These are phyloP conservation scores for Falco naumanni DNA, from an alignment of 2,797 vertebrate genomes.

Conservation along the genomic window DNA sequence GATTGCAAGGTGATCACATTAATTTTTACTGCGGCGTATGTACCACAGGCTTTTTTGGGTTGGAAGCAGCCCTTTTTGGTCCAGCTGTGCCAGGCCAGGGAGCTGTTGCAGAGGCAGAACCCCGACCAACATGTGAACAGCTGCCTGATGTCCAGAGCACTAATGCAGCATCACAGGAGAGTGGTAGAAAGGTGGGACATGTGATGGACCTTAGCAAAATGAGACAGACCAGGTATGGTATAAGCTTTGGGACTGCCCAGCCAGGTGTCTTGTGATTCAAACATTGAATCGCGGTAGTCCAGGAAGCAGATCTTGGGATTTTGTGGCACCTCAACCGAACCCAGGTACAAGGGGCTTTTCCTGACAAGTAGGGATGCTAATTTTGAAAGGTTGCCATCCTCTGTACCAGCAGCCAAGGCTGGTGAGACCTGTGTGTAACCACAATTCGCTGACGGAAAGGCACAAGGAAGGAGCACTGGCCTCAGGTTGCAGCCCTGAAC, in stretches of 20 bases:
- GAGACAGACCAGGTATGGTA: not conserved
- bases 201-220: not conserved
- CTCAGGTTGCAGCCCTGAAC: not conserved
- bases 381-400: not conserved
- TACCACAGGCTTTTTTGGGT: not conserved
- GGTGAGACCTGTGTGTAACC: not conserved
- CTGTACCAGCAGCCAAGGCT: not conserved
- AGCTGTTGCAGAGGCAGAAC: not conserved
- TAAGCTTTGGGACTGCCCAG: not conserved
- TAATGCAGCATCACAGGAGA: not conserved
- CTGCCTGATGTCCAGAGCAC: not conserved
- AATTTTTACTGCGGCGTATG: not conserved
- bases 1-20: not conserved
- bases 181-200: not conserved
- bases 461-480: not conserved
- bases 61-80: not conserved
- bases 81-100: not conserved
- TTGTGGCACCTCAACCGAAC: not conserved
- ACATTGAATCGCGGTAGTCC: not conserved
- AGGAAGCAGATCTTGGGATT: not conserved
- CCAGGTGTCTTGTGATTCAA: not conserved
- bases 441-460: fast-evolving
- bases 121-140: fast-evolving
- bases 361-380: not conserved
- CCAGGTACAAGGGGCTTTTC: not conserved